These are phyloP conservation scores for Chrysomela aeneicollis DNA, from an alignment of 2,888 invertebrate species.

Conservation along the genomic window DNA sequence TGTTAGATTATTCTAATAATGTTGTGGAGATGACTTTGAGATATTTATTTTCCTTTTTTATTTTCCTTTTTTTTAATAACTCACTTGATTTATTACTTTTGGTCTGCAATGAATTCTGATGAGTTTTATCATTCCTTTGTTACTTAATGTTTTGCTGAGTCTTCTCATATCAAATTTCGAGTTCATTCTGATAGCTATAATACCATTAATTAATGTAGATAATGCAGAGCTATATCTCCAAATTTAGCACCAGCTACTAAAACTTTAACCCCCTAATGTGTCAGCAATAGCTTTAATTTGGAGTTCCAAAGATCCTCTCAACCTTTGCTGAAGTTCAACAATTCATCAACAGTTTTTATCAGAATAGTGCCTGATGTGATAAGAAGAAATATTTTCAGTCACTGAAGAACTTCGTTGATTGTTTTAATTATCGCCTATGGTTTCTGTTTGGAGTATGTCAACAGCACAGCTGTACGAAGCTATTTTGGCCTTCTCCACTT, in stretches of 20 bases:
- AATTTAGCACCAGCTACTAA: conserved; percentile 97
- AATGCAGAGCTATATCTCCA: conserved; percentile 98
- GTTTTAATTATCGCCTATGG: conserved; percentile 72
- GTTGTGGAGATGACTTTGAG: no score
- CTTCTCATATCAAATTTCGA: conserved; percentile 98
- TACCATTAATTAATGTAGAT: conserved; percentile 91
- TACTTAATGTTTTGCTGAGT: conserved; percentile 89
- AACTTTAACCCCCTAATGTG: conserved; percentile 87
- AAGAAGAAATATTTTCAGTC: conserved; percentile 7
- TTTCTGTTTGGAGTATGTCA: conserved; percentile 97
- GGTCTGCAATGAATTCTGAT: no score
- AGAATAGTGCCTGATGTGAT: conserved; percentile 71
- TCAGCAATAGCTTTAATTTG: conserved; percentile 92
- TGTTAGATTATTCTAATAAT: no score
- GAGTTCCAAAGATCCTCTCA: conserved; percentile 92
- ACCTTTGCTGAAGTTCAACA: conserved; percentile 92
- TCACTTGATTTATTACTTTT: no score
- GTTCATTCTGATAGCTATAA: conserved; percentile 94
- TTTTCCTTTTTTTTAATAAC: no score
- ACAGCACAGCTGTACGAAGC: conserved; percentile 95
- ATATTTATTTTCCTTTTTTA: no score
- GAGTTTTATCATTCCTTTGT: no score
- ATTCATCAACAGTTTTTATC: conserved; percentile 94
- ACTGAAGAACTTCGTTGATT: no score
- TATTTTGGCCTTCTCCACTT: conserved; percentile 82